These are phyloP conservation scores for Pongo abelii DNA, from an alignment of 2,113 vertebrate genomes.

Conservation along the genomic window DNA sequence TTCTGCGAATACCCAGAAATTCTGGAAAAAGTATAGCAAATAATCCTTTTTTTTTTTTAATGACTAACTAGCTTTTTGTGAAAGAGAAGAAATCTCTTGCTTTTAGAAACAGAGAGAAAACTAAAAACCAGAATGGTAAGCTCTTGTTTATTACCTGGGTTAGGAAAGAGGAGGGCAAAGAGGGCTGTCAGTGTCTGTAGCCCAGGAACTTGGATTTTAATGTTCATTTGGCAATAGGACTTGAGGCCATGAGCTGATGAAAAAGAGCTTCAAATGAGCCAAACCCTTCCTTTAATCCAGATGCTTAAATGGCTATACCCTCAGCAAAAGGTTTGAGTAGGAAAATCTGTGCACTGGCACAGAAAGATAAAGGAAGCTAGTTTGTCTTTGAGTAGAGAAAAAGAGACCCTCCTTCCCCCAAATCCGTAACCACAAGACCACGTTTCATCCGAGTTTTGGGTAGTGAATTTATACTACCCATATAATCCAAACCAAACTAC, in stretches of 20 bases:
- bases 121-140: background rate
- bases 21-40: background rate
- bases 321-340: background rate
- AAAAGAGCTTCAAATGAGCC: background rate
- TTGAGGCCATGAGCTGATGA: background rate
- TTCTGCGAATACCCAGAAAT: slow-evolving; percentile 9
- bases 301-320: background rate
- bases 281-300: background rate
- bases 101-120: background rate
- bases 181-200: background rate
- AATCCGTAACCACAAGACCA: background rate
- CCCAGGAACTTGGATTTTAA: background rate
- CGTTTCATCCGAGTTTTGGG: background rate
- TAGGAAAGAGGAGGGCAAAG: background rate
- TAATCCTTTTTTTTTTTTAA: background rate
- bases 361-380: background rate
- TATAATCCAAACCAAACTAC: background rate
- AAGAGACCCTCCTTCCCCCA: background rate
- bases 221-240: background rate
- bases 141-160: background rate
- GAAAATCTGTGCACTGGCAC: background rate
- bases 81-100: background rate
- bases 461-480: background rate
- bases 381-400: background rate
- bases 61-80: background rate